Evolutionary conservation across 2,888 invertebrate species (phyloP), one percentile per base, ranked within the genome.

Genomic region (Argynnis bischoffii): DNA sequence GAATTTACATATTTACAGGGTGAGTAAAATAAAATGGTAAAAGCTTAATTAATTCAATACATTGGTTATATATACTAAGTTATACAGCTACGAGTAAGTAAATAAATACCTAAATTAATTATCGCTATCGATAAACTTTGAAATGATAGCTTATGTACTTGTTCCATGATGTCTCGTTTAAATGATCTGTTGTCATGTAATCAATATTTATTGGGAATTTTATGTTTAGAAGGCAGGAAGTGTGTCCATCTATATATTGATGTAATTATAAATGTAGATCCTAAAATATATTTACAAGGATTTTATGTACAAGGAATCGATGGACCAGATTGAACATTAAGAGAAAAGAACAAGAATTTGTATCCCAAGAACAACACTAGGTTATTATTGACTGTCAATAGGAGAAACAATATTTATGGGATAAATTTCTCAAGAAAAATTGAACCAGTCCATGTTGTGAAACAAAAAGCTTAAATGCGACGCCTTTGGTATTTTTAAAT

Each of bases 1-100:
- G 85, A 89, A 90, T 92, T 90, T 92, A 92, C 92, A 92, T 92
- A 92, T 92, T 87, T 92, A 92, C 92, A 92, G 75, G 75, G 77
- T 80, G 81, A 85, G 79, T 87, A 87, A 88, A 81, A 81, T 78
- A 86, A 86, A 87, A 79, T 87, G 86, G 87, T 89, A 88, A 86
- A 87, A 85, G 83, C 82, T 83, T 85, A 78, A 77, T 74, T 76
- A 76, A 74, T 75, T 70, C 70, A 76, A 77, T 81, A 82, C 77
- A 81, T 78, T 72, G 75, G 72, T 76, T 76, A 77, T 69, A 74
- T 69, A 79, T 69, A 71, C 76, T 78, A 78, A 64, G 74, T 8
- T 41, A 74, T 75, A 72, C 69, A 70, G 77, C 80, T 86, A 87
- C 78, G 81, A 83, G 69, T 86, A 83, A 83, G 72, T 86, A 83